Base-by-base conservation (phyloP, 2,797 vertebrate genomes). In the Diceros bicornis region DNA sequence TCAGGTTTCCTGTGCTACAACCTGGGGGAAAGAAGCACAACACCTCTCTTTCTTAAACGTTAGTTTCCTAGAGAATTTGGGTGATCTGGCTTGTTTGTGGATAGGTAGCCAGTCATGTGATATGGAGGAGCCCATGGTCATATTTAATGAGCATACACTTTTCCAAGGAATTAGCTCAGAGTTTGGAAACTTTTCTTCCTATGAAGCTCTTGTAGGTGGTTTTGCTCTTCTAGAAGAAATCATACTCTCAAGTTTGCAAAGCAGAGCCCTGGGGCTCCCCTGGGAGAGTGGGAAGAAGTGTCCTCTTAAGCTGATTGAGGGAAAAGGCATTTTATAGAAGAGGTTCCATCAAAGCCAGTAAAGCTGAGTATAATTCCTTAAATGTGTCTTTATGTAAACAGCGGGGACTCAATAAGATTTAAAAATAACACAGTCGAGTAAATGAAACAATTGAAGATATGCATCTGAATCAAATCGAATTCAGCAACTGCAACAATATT, bases 351-450 rank as follows among this genome's bases (percentile, higher is more conserved):
- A 96, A 97, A 96, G 90, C 82, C 86, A 94, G 91, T 95, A 83
- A 97, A 97, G 82, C 78, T 89, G 91, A 91, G 69, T 52, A 57
- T 96, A 97, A 97, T 95, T 96, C 97, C 94, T 96, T 97, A 97
- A 97, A 95, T 94, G 91, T 91, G 94, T 91, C 90, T 96, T 98
- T 97, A 77, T 95, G 16, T 97, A 97, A 98, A 98, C 95, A 97
- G 75, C 89, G 92, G 84, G 52, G 95, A 95, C n/a, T 78, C 78
- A 57, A 84, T 86, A 87, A 62, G 83, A 94, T 96, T 97, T 97
- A 91, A 96, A 97, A 98, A 97, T 94, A 96, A 97, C 94, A 83
- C 72, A 85, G 95, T 66, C 47, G 72, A 97, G 69, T 97, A 96
- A 91, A 79, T 91, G 96, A 93, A 96, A 96, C 89, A 97, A 78